A percentile compares a stretch with the other conserved stretches of the same genome.
Conservation (phyloP, 2,888 invertebrate genomes). For the Scaptomyza cyrtandrae region DNA sequence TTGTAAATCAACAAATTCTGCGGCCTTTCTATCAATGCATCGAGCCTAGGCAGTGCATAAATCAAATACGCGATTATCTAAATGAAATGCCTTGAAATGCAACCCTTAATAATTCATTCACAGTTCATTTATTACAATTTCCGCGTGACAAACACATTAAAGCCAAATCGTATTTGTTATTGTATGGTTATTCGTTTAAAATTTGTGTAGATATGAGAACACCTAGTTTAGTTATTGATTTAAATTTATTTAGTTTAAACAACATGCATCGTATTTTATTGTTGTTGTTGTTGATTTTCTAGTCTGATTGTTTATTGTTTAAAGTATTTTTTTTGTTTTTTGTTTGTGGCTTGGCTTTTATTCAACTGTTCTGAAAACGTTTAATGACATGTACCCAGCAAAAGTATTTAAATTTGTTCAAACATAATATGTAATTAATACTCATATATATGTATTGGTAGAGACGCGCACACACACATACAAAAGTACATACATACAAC, state of each 20-base stretch:
- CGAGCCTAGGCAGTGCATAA: conserved; percentile 57
- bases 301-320: conserved; percentile 21
- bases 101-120: conserved; percentile 31
- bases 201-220: conserved; percentile 30
- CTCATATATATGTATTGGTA: conserved; percentile 32
- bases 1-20: conserved; percentile 56
- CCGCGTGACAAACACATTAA: conserved; percentile 30
- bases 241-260: conserved; percentile 33
- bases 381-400: conserved; percentile 61
- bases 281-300: conserved; percentile 20
- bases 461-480: conserved; percentile 42
- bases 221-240: conserved; percentile 33
- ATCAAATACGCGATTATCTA: conserved; percentile 55
- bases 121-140: conserved; percentile 31
- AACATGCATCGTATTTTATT: conserved; percentile 45
- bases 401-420: conserved; percentile 30
- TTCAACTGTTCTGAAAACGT: conserved; percentile 52
- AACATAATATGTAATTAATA: conserved; percentile 51
- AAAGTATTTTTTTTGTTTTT: conserved; percentile 22
- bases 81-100: conserved; percentile 30
- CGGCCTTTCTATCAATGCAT: conserved; percentile 46
- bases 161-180: conserved; percentile 40
- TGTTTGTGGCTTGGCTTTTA: conserved; percentile 23
- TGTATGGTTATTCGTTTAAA: not conserved
- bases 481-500: conserved; percentile 18